These are phyloP conservation scores for Lepisosteus osseus DNA, from an alignment of 2,113 vertebrate species.

Conservation along the genomic window DNA sequence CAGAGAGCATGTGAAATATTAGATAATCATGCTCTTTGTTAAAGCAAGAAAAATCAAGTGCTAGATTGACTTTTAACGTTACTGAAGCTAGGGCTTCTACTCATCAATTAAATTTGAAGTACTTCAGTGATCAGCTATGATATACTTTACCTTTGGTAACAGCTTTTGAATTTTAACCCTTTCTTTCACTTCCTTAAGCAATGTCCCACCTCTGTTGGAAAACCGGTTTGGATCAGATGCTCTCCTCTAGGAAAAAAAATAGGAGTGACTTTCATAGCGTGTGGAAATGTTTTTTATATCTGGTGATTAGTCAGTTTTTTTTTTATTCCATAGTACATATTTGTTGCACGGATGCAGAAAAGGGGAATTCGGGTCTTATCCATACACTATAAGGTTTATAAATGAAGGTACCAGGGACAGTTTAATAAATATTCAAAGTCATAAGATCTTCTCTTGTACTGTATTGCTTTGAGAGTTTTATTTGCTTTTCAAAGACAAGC, in stretches of 20 bases:
- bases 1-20: background rate
- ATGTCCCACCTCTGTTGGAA: conserved; percentile 56
- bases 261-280: no score
- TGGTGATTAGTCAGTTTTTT: no score
- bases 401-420: background rate
- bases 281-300: no score
- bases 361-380: background rate
- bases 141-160: conserved; percentile 47
- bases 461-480: no score
- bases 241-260: conserved; percentile 45
- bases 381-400: background rate
- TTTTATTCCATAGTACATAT: no score
- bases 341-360: background rate
- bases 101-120: background rate
- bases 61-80: background rate
- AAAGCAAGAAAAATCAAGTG: background rate
- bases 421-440: background rate
- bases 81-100: background rate
- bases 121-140: background rate
- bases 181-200: conserved; percentile 59
- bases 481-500: background rate
- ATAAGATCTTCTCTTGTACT: background rate
- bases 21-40: background rate
- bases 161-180: conserved; percentile 52
- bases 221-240: conserved; percentile 59